These are phyloP conservation scores for Orgyia antiqua DNA, from an alignment of 2,888 invertebrate species.

Conservation along the genomic window DNA sequence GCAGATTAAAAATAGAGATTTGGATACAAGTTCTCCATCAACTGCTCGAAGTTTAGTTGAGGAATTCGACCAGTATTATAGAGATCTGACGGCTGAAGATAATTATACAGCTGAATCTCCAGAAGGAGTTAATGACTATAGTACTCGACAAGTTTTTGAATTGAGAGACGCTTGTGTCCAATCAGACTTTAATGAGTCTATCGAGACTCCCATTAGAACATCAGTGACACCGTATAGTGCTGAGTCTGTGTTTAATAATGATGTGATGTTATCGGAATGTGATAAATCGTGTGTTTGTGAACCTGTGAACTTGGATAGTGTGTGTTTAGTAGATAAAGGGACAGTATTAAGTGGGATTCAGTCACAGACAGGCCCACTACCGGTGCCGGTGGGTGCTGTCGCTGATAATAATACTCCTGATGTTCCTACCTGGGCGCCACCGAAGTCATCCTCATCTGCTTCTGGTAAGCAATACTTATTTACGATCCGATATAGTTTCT, in stretches of 20 bases:
- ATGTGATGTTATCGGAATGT: slow-evolving; percentile 5
- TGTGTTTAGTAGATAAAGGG: slow-evolving; percentile 9
- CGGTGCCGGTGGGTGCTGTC: slow-evolving; percentile 50
- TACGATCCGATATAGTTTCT: no score
- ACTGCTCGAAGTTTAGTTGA: slow-evolving; percentile 67
- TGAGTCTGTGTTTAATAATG: background rate
- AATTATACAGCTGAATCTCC: slow-evolving; percentile 18
- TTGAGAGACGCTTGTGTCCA: slow-evolving; percentile 23
- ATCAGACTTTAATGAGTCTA: slow-evolving; percentile 2
- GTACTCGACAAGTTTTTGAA: slow-evolving; percentile 14
- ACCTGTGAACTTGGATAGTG: slow-evolving; percentile 2
- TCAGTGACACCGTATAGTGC: slow-evolving; percentile 9
- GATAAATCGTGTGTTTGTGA: slow-evolving; percentile 11
- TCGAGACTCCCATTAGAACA: slow-evolving; percentile 7
- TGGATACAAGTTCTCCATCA: slow-evolving; percentile 51
- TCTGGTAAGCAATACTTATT: slow-evolving; percentile 32
- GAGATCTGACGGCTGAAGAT: slow-evolving; percentile 42
- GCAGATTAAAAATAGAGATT: slow-evolving; percentile 47
- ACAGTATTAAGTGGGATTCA: slow-evolving; percentile 13
- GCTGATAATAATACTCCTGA: slow-evolving; percentile 26
- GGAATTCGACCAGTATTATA: slow-evolving; percentile 64
- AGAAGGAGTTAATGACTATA: slow-evolving; percentile 17
- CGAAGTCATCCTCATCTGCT: slow-evolving; percentile 21
- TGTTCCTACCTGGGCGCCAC: slow-evolving; percentile 23
- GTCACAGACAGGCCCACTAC: slow-evolving; percentile 46